Conservation (phyloP, 2,113 vertebrate species). For the Taurulus bubalis region DNA sequence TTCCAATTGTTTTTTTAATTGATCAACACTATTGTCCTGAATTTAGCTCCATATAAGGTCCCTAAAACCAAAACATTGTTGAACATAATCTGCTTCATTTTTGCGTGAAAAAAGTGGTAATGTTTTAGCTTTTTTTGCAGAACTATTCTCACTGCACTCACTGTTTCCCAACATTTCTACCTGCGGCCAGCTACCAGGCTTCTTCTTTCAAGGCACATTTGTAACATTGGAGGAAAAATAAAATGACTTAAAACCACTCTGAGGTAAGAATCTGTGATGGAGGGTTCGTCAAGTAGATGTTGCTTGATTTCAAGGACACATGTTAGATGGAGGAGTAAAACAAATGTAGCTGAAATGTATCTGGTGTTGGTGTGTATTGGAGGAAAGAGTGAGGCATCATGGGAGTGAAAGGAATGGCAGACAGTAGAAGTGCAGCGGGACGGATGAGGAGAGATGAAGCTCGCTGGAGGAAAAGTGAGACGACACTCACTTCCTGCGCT, state of each 20-base stretch:
- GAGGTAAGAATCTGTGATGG: background rate
- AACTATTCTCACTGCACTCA: background rate
- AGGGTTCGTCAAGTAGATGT: no score
- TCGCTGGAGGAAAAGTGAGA: constrained; percentile 54
- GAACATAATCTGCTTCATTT: no score
- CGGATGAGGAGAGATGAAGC: constrained; percentile 29
- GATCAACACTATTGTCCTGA: no score
- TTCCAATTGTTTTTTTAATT: no score
- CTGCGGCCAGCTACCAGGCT: background rate
- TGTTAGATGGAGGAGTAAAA: background rate
- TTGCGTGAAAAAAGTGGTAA: background rate
- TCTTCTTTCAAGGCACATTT: background rate
- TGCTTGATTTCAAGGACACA: background rate
- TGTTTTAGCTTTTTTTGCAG: background rate
- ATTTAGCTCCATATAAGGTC: no score
- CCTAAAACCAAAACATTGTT: no score
- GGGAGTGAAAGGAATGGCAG: constrained; percentile 23
- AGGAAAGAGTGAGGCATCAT: constrained; percentile 45
- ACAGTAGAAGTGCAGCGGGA: constrained; percentile 13
- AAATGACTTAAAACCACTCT: background rate
- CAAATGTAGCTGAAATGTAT: background rate
- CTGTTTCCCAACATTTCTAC: background rate
- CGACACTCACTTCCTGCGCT: constrained; percentile 54
- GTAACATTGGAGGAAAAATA: background rate
- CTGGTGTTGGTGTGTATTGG: background rate